Evolutionary conservation across 1,140 invertebrate species (phyloP), one percentile per base, ranked within the genome.

Genomic region (Venturia canescens): DNA sequence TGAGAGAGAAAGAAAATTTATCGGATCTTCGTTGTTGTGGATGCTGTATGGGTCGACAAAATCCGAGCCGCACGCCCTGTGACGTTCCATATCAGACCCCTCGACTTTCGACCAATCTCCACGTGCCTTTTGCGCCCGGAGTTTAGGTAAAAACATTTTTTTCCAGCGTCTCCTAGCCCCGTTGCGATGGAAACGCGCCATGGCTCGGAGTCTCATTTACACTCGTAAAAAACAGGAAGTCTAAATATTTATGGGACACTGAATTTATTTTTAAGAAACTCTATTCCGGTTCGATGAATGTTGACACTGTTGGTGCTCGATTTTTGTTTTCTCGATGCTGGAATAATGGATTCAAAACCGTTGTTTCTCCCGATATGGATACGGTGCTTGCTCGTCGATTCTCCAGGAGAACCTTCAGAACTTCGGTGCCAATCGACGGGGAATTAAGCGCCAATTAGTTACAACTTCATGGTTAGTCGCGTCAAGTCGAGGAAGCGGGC

Each of bases 371-470:
- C 27, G 6, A 60, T 50, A 31, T 60, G n/a, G n/a, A n/a, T n/a
- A n/a, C 74, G 71, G 34, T 71, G 23, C 26, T 9, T 23, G 29
- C 48, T 70, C 50, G n/a, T 80, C 29, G 63, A 44, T 71, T 48
- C 69, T 44, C 69, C n/a, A 23, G n/a, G 18, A 48, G 34, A 71
- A 44, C 69, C 3, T 63, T 23, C 2, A 11, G 38, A 71, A 71
- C 66, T 38, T 38, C 5, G 79, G 48, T 26, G 60, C 34, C 78
- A 69, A 77, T 67, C 57, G 70, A 71, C 18, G 80, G 81, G 60
- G 83, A 81, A 84, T 87, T 80, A 83, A 85, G 80, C 84, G 84
- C 78, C 71, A 85, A 71, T 71, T 88, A 88, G 87, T 88, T 63
- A 63, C 84, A 86, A 88, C 86, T 87, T 84, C 85, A 23, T 23